Evolutionary conservation across 2,888 invertebrate species (phyloP).

Genomic region (Pinctada fucata): DNA sequence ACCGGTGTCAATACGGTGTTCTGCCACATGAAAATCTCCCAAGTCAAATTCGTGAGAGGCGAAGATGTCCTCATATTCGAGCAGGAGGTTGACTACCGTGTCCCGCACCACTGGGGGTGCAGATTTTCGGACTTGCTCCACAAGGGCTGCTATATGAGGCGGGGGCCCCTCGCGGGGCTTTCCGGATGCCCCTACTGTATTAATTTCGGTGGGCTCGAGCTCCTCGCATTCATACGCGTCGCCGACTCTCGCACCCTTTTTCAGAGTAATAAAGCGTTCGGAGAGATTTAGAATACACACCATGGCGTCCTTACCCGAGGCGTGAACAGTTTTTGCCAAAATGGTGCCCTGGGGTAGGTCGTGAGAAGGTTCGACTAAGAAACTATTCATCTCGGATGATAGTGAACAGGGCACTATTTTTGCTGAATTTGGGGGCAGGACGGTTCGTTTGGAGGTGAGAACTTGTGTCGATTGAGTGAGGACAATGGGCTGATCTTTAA

Average conservation of each 20-base stretch:
- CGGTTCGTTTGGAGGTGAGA: background rate
- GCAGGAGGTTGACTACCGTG: background rate
- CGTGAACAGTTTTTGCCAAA: background rate
- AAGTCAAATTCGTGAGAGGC: slow-evolving; percentile 35
- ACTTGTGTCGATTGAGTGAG: background rate
- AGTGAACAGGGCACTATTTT: background rate
- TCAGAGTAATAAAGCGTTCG: too few species aligned
- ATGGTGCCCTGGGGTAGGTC: background rate
- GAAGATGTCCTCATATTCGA: slow-evolving; percentile 36
- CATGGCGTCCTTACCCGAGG: background rate
- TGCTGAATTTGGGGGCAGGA: background rate
- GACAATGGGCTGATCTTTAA: background rate
- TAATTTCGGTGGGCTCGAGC: background rate
- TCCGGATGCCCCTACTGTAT: too few species aligned
- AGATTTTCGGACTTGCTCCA: too few species aligned
- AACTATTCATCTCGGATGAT: background rate
- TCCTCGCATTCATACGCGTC: background rate
- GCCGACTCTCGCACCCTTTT: background rate
- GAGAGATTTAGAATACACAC: slow-evolving; percentile 3
- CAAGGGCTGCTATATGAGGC: too few species aligned
- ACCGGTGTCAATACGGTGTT: slow-evolving; percentile 39
- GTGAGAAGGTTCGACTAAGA: background rate
- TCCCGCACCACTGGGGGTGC: background rate
- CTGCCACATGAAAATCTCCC: slow-evolving; percentile 27
- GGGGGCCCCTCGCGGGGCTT: too few species aligned